Conservation (phyloP, 2,113 vertebrate genomes). For the Mesitornis unicolor region DNA sequence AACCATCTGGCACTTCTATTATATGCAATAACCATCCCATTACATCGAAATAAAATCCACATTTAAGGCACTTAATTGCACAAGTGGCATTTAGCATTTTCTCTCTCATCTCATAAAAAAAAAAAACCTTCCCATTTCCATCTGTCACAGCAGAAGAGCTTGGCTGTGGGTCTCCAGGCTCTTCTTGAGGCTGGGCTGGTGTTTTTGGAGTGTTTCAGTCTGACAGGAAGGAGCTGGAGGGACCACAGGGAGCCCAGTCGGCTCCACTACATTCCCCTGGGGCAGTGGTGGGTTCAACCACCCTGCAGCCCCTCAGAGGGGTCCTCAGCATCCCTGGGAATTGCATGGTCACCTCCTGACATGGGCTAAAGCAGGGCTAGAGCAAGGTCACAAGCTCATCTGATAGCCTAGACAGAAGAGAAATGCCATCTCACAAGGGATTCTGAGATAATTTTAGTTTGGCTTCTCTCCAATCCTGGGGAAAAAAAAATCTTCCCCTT, state of each 20-base stretch:
- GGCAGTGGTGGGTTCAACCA: neutral
- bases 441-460: neutral
- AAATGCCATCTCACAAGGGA: neutral
- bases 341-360: neutral
- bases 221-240: neutral
- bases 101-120: neutral
- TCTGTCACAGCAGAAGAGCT: neutral
- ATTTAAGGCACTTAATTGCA: conserved; percentile 53
- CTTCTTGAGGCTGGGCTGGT: neutral
- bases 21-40: conserved; percentile 53
- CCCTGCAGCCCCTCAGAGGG: neutral
- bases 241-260: too few relatives aligned
- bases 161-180: neutral
- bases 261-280: accelerated
- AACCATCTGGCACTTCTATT: conserved; percentile 61
- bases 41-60: conserved; percentile 55
- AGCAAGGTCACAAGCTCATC: neutral
- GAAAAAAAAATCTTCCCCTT: neutral
- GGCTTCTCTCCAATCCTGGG: neutral
- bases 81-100: conserved; percentile 17
- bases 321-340: neutral
- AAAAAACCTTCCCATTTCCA: neutral
- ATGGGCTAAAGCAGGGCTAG: neutral
- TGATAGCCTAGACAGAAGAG: neutral
- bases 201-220: neutral